These are phyloP conservation scores for Microcebus tavaratra DNA, from an alignment of 2,113 vertebrate species.

Conservation along the genomic window DNA sequence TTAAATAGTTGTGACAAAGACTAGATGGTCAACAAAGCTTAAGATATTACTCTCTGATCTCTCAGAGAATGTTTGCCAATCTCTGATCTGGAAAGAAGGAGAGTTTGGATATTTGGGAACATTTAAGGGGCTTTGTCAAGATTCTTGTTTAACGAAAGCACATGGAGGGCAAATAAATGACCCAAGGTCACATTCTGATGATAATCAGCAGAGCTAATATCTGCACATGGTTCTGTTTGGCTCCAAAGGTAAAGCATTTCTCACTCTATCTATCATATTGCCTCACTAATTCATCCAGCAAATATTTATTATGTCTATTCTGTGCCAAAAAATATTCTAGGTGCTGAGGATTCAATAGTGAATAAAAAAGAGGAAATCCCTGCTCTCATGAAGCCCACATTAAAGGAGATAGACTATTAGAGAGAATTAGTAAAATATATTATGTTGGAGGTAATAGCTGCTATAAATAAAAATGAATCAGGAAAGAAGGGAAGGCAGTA, in stretches of 20 bases:
- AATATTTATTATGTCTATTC: not conserved
- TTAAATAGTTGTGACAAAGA: not conserved
- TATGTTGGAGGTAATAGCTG: not conserved
- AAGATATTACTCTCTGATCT: not conserved
- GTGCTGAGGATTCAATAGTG: not conserved
- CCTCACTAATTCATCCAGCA: slow-evolving; percentile 5
- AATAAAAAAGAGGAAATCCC: not conserved
- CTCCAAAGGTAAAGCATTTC: not conserved
- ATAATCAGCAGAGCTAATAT: not conserved
- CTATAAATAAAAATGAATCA: slow-evolving; percentile 6
- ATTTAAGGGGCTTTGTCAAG: not conserved
- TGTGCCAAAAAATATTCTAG: not conserved
- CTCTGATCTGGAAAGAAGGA: not conserved
- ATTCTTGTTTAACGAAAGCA: not conserved
- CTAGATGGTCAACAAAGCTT: not conserved
- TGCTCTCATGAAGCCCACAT: not conserved
- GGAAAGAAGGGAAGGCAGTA: not conserved
- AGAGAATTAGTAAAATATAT: not conserved
- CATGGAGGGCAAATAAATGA: not conserved
- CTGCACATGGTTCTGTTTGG: not conserved
- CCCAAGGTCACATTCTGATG: not conserved
- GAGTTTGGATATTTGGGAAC: not conserved
- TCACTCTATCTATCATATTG: not conserved
- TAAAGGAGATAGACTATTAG: slow-evolving; percentile 8
- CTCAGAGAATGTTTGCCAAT: slow-evolving; percentile 16